phyloP scores from a whole-genome alignment of 2,797 vertebrate species.

The Intellagama lesueurii region DNA sequence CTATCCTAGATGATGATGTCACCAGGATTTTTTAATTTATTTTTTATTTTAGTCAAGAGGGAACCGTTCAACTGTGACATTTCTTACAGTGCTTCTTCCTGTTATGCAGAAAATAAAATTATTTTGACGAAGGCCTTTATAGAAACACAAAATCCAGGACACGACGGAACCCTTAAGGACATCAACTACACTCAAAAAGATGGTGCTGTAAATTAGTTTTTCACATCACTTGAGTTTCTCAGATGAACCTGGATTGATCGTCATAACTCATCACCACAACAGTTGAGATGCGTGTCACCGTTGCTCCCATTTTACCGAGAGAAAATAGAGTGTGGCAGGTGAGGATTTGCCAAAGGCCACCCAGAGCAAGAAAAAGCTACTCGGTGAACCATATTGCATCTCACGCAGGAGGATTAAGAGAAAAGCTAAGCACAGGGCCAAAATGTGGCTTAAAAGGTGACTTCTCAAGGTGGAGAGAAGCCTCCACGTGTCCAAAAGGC shows the following conservation, averaged over 20 bases:
- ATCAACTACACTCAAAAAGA: no score
- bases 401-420: neutral
- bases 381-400: neutral
- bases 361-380: neutral
- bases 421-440: neutral
- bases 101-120: neutral
- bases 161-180: neutral
- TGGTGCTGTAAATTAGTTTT: accelerated
- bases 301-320: neutral
- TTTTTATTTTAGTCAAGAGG: accelerated
- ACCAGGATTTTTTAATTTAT: neutral
- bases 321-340: neutral
- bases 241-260: neutral
- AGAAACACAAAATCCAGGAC: neutral
- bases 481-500: neutral
- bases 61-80: constrained; percentile 1
- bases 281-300: neutral
- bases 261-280: neutral
- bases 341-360: neutral
- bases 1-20: neutral
- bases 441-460: neutral
- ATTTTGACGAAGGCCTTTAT: neutral
- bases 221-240: neutral
- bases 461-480: neutral
- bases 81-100: neutral